These are phyloP conservation scores for Myiotriccus ornatus DNA, from an alignment of 2,797 vertebrate species.

Conservation along the genomic window DNA sequence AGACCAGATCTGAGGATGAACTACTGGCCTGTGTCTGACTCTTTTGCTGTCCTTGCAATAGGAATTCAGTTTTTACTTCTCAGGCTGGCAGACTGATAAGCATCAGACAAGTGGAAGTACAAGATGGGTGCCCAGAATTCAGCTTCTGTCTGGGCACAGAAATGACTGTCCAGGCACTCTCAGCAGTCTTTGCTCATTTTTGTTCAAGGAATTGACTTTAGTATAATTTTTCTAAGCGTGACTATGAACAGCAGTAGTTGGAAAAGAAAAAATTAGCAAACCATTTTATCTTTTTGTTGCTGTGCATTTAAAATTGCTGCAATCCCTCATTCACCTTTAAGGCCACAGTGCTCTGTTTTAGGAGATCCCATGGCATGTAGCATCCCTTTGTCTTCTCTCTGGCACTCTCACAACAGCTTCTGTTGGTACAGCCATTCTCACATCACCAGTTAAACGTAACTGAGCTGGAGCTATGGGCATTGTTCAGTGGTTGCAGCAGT, in stretches of 20 bases:
- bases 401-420: not conserved
- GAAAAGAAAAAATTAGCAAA: not conserved
- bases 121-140: not conserved
- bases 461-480: not conserved
- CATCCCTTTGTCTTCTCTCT: not conserved
- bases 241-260: not conserved
- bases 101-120: not conserved
- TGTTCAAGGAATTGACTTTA: not conserved
- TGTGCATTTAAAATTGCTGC: not conserved
- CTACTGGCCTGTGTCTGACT: not conserved
- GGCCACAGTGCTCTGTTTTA: not conserved
- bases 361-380: not conserved
- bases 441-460: not conserved
- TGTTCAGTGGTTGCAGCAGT: not conserved
- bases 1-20: not conserved
- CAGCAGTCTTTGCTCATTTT: not conserved
- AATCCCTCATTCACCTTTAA: not conserved
- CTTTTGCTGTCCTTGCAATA: not conserved
- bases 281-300: not conserved
- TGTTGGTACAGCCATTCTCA: not conserved
- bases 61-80: not conserved
- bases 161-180: not conserved
- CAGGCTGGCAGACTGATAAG: not conserved
- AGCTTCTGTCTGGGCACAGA: not conserved
- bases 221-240: not conserved